Conservation (phyloP, 2,797 vertebrate species). For the Sebastes alutus region DNA sequence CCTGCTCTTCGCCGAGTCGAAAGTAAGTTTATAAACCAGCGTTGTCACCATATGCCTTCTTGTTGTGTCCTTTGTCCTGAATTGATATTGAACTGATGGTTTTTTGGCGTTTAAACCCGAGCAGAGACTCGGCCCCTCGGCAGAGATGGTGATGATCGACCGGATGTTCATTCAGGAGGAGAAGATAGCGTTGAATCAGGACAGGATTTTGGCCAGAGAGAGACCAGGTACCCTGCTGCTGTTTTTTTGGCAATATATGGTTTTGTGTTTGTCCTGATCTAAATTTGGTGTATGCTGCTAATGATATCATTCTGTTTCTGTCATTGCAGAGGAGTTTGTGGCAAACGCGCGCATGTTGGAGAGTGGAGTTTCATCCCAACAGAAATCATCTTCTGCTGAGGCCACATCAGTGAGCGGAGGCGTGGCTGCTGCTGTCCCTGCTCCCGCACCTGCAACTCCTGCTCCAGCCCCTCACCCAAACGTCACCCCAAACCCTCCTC, state of each 20-base stretch:
- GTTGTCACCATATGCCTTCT: neutral
- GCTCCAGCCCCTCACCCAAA: constrained; percentile 37
- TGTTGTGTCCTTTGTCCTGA: neutral
- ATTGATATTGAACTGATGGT: constrained; percentile 54
- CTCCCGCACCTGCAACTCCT: constrained; percentile 21
- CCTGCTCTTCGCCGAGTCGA: constrained; percentile 92
- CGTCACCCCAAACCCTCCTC: constrained; percentile 46
- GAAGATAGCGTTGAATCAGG: constrained; percentile 88
- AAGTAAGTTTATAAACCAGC: constrained; percentile 82
- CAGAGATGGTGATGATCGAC: constrained; percentile 99
- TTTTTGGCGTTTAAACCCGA: constrained; percentile 58
- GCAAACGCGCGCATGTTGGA: constrained; percentile 80
- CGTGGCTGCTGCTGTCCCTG: constrained; percentile 22
- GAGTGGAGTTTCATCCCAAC: constrained; percentile 62
- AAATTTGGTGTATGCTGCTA: neutral
- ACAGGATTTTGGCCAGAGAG: constrained; percentile 91
- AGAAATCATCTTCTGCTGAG: constrained; percentile 61
- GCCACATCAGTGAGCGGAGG: constrained; percentile 41
- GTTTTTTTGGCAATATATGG: neutral
- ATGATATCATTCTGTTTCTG: neutral
- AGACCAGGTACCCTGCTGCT: constrained; percentile 85
- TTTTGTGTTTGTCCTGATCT: neutral
- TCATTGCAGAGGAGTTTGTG: constrained; percentile 90
- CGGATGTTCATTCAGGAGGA: constrained; percentile 97
- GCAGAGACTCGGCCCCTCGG: constrained; percentile 93